A percentile compares a stretch with the other conserved stretches of the same genome.
These are phyloP conservation scores for Platycercus adscitus DNA, from an alignment of 2,113 vertebrate species.

Conservation along the genomic window DNA sequence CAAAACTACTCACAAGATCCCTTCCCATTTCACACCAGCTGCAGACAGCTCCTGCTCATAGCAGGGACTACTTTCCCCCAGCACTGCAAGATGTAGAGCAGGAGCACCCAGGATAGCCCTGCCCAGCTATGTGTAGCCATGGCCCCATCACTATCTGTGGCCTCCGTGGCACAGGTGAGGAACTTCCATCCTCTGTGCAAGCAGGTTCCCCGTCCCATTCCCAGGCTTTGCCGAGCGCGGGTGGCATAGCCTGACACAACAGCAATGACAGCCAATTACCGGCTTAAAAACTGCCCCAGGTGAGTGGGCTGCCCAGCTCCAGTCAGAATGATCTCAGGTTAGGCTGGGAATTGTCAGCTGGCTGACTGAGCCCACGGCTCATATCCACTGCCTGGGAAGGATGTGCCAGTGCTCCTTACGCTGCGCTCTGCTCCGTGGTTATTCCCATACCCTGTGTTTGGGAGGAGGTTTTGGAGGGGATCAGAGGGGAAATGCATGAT, in stretches of 20 bases:
- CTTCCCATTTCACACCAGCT: not conserved
- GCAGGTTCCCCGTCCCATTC: not conserved
- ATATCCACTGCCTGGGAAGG: not conserved
- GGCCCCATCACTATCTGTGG: not conserved
- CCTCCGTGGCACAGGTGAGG: not conserved
- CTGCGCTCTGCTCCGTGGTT: not conserved
- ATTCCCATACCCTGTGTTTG: not conserved
- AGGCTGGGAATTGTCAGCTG: slow-evolving; percentile 29
- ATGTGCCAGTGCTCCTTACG: accelerated
- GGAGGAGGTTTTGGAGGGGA: not conserved
- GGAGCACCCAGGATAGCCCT: not conserved
- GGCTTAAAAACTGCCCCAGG: slow-evolving; percentile 16
- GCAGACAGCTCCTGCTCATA: not conserved
- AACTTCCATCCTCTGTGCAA: not conserved
- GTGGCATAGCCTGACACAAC: not conserved
- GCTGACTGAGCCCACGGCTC: not conserved
- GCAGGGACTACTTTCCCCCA: not conserved
- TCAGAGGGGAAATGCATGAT: not conserved
- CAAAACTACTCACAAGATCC: not conserved
- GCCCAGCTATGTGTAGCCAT: accelerated
- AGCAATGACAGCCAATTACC: slow-evolving; percentile 31
- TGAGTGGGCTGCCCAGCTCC: not conserved
- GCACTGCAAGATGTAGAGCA: not conserved
- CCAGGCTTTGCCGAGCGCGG: not conserved
- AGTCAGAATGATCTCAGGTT: slow-evolving; percentile 41